Conservation (phyloP, 2,113 vertebrate genomes). For the Neotoma lepida region DNA sequence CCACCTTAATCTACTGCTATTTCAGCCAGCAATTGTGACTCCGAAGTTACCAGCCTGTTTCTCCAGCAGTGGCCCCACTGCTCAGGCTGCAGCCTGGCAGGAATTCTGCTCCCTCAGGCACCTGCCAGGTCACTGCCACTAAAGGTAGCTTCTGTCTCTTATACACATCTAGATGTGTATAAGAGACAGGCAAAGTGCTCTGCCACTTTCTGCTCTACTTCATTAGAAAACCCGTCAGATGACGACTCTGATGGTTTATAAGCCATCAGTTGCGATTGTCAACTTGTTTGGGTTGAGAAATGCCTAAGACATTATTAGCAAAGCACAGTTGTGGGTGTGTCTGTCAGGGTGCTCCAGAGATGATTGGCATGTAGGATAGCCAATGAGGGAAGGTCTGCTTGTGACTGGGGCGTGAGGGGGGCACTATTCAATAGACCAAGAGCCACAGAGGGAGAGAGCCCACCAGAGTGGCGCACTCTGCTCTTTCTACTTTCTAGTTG, state of each 20-base stretch:
- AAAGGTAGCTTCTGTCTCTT: too few relatives aligned
- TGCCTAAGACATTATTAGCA: not conserved
- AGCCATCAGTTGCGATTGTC: not conserved
- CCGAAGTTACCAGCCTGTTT: not conserved
- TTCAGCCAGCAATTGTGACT: not conserved
- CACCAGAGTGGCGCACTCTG: not conserved
- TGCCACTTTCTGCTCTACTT: slow-evolving; percentile 22
- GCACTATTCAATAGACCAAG: not conserved
- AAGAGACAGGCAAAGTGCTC: not conserved
- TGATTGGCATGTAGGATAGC: not conserved
- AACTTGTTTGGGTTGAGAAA: not conserved
- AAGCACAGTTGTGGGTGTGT: not conserved
- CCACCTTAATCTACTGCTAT: not conserved
- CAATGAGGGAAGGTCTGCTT: not conserved
- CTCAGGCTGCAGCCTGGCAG: not conserved
- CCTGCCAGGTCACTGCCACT: too few relatives aligned
- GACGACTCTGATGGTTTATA: not conserved
- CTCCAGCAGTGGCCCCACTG: too few relatives aligned
- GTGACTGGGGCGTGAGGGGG: not conserved
- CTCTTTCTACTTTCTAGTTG: not conserved
- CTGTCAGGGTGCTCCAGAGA: not conserved
- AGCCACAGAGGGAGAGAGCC: not conserved
- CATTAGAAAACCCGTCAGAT: slow-evolving; percentile 7
- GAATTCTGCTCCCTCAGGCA: not conserved
- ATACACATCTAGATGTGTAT: too few relatives aligned